A percentile compares a stretch with the other conserved stretches of the same genome.
phyloP scores from a whole-genome alignment of 1,140 invertebrate species.

The Drosophila lowei region DNA sequence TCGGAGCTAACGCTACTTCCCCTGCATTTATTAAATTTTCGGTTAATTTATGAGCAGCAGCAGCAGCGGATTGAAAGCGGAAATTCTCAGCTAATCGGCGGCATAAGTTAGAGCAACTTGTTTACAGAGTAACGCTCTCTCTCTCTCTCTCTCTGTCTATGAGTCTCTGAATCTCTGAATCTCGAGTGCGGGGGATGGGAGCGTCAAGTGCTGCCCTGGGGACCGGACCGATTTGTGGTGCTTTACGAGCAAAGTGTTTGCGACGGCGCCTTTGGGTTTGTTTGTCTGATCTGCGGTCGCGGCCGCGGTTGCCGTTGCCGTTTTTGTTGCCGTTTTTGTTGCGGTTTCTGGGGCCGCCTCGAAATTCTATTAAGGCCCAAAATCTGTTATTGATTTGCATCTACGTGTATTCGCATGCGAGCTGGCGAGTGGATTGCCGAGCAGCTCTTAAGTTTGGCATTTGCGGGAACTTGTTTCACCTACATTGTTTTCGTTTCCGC shows the following conservation, averaged over 20 bases:
- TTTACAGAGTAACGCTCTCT: constrained; percentile 38
- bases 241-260: constrained; percentile 42
- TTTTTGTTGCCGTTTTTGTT: constrained; percentile 36
- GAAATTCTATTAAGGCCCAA: constrained; percentile 71
- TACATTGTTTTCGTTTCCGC: constrained; percentile 77
- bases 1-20: background rate
- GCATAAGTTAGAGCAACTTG: constrained; percentile 54
- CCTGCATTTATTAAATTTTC: constrained; percentile 66
- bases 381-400: constrained; percentile 78
- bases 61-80: constrained; percentile 42
- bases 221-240: constrained; percentile 1
- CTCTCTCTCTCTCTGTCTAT: background rate
- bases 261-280: constrained; percentile 70
- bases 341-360: constrained; percentile 45
- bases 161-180: background rate
- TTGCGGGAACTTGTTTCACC: constrained; percentile 77
- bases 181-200: constrained; percentile 1
- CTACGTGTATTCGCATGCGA: constrained; percentile 15
- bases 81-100: constrained; percentile 62
- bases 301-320: constrained; percentile 43
- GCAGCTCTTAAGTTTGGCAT: constrained; percentile 69
- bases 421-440: constrained; percentile 43
- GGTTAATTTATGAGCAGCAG: constrained; percentile 58
- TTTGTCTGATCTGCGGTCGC: constrained; percentile 74
- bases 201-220: constrained; percentile 44